A percentile compares a stretch with the other conserved stretches of the same genome.
Evolutionary conservation across 2,113 vertebrate genomes (phyloP).

Genomic region (Amazona vittata): DNA sequence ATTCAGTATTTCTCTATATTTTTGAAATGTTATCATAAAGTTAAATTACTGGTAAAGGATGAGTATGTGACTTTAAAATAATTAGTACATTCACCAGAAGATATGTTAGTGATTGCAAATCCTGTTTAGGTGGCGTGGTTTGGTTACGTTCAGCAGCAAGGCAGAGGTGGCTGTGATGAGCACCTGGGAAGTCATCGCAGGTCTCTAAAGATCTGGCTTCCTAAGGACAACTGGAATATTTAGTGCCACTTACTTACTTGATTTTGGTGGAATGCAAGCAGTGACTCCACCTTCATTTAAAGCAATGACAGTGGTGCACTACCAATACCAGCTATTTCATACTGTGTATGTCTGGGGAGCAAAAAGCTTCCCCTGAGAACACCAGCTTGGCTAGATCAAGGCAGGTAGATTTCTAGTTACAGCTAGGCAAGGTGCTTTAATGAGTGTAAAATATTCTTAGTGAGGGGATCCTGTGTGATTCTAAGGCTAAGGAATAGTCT

Average conservation of each 20-base stretch:
- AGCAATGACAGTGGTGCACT: neutral
- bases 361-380: neutral
- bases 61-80: neutral
- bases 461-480: neutral
- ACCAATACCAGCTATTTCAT: neutral
- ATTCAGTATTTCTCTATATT: neutral
- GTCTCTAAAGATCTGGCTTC: neutral
- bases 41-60: neutral
- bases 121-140: neutral
- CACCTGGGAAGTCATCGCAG: neutral
- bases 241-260: neutral
- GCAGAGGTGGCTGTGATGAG: neutral
- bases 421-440: neutral
- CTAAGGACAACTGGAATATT: neutral
- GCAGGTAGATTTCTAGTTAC: neutral
- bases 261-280: neutral
- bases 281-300: neutral
- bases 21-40: neutral
- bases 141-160: neutral
- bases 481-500: neutral
- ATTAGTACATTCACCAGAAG: neutral
- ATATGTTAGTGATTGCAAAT: neutral
- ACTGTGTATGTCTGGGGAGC: fast-evolving
- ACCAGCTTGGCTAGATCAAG: neutral
- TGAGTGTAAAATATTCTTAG: neutral